phyloP scores from a whole-genome alignment of 2,113 vertebrate genomes.

The Hypocryptadius cinnamomeus region DNA sequence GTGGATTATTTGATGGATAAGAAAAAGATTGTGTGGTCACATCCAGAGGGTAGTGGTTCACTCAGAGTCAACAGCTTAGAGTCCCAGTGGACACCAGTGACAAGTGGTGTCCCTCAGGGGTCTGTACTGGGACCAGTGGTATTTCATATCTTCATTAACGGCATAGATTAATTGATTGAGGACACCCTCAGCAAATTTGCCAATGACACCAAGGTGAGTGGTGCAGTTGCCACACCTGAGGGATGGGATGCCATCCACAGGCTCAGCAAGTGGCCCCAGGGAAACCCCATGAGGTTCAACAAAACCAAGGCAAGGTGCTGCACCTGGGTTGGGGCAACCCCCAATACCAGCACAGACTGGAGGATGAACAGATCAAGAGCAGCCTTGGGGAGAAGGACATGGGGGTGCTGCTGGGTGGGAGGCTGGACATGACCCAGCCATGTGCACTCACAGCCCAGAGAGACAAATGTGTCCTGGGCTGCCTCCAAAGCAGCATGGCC shows the following conservation, averaged over 20 bases:
- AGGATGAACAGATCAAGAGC: accelerated
- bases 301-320: background rate
- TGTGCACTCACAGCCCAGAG: background rate
- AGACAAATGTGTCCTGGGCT: background rate
- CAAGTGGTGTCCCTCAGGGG: background rate
- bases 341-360: background rate
- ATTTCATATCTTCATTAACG: background rate
- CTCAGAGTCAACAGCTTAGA: background rate
- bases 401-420: background rate
- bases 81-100: background rate
- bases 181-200: accelerated
- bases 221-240: background rate
- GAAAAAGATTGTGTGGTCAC: accelerated
- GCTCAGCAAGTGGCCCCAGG: too few species aligned
- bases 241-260: background rate
- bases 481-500: background rate
- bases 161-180: background rate
- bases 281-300: background rate
- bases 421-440: background rate
- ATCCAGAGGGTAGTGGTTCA: background rate
- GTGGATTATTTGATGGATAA: background rate
- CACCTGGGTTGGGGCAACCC: too few species aligned
- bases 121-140: accelerated
- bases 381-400: background rate
- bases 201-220: background rate